These are phyloP conservation scores for Amyelois transitella DNA, from an alignment of 1,140 invertebrate species.

Conservation along the genomic window DNA sequence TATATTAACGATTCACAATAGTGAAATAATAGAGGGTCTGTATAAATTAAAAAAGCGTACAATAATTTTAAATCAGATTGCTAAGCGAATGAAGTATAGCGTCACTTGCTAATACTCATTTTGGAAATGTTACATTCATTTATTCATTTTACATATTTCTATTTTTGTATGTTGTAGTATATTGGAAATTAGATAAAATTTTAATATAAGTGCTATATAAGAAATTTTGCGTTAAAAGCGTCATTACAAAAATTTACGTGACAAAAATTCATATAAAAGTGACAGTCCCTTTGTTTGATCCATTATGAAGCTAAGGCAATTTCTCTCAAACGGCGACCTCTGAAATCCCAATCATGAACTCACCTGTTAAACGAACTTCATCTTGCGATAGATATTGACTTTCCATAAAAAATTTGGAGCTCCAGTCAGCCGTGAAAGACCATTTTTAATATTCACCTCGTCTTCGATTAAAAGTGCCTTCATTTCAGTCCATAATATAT, in stretches of 20 bases:
- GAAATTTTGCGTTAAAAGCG: not conserved
- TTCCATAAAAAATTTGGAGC: conserved; percentile 10
- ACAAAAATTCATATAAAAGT: not conserved
- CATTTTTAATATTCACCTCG: conserved; percentile 54
- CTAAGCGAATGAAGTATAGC: no score
- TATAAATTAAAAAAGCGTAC: no score
- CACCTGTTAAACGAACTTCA: conserved; percentile 1
- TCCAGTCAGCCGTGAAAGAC: conserved; percentile 16
- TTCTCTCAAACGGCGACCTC: not conserved
- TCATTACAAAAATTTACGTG: not conserved
- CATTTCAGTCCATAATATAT: conserved; percentile 40
- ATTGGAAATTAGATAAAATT: no score
- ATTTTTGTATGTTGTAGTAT: no score
- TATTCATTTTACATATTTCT: no score
- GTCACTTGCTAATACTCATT: no score
- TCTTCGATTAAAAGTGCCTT: conserved; percentile 40
- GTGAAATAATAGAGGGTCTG: no score
- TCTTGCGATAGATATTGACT: conserved; percentile 6
- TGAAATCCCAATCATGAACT: not conserved
- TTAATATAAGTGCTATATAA: no score
- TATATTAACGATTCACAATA: no score
- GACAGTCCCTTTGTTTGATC: not conserved
- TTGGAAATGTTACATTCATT: no score
- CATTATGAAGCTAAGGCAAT: not conserved
- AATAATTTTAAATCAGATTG: no score